phyloP scores from a whole-genome alignment of 2,797 vertebrate species.

The Betta splendens region DNA sequence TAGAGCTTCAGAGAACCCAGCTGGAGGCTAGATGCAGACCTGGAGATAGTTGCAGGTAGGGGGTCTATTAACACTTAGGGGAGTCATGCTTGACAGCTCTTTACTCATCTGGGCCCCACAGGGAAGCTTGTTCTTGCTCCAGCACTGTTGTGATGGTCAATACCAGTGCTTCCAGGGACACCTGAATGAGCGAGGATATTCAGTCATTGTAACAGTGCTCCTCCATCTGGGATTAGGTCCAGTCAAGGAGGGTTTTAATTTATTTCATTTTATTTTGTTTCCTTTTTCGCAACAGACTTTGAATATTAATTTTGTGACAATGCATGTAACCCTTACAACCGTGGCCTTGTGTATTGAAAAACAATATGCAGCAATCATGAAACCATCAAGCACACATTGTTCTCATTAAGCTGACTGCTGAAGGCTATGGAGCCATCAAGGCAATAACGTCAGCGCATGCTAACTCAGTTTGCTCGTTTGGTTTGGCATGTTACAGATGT shows the following conservation, averaged over 20 bases:
- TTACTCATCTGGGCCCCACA: constrained; percentile 77
- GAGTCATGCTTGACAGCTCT: constrained; percentile 74
- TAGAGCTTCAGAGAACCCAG: constrained; percentile 57
- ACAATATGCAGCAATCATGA: constrained; percentile 61
- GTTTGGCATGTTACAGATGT: constrained; percentile 42
- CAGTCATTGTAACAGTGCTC: constrained; percentile 61
- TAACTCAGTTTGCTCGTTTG: constrained; percentile 40
- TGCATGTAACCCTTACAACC: constrained; percentile 37
- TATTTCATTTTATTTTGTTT: constrained; percentile 13
- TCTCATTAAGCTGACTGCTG: constrained; percentile 50
- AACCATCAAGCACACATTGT: constrained; percentile 50
- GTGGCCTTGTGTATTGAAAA: constrained; percentile 44
- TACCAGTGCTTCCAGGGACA: constrained; percentile 74
- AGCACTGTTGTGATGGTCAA: constrained; percentile 76
- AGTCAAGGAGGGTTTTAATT: constrained; percentile 30
- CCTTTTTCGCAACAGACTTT: constrained; percentile 58
- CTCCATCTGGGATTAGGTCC: constrained; percentile 67
- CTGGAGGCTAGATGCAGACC: constrained; percentile 66
- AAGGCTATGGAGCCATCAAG: constrained; percentile 46
- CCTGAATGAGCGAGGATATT: constrained; percentile 68
- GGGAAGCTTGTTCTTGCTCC: constrained; percentile 72
- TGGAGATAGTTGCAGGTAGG: constrained; percentile 70
- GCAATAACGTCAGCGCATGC: constrained; percentile 48
- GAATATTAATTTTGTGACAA: constrained; percentile 59
- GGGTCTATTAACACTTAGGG: constrained; percentile 79